Base-by-base conservation (phyloP, 2,888 invertebrate species). In the Nezara viridula region DNA sequence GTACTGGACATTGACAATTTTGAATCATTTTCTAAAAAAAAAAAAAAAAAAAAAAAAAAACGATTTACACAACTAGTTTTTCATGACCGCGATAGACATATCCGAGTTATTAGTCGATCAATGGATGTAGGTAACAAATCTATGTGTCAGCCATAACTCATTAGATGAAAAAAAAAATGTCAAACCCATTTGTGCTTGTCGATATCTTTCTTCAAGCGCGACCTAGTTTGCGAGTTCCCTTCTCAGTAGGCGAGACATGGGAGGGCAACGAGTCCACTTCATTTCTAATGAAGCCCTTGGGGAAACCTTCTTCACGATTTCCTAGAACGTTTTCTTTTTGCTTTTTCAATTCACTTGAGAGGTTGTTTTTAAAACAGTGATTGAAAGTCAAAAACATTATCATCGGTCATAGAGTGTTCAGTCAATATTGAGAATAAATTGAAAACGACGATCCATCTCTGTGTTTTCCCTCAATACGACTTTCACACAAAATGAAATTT, bases 131-230 rank as follows among this genome's bases (percentile, higher is more conserved):
- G 24, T 73, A 73, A 73, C 66, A 73, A 37, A 73, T 73, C 66
- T 37, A 37, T 73, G 19, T 73, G 66, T 73, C 66, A 37, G 37
- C 16, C 3, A 73, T 73, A 73, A 73, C 37, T 73, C 66, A 73
- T 73, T 73, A 73, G 66, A 7, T 10, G n/a, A 32, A 60, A n/a
- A 73, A 73, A 66, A 73, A 73, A 32, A 73, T 73, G 66, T 73
- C 66, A 73, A 37, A 73, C 32, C 32, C 66, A 73, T 66, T 32
- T 66, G 66, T 32, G 32, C 5, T 9, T 32, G 66, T 66, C 32
- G 27, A 60, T 60, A 60, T 37, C 6, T 73, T 73, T 73, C 66
- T 73, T 21, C 6, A 73, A 37, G 2, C 24, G 55, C 55, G 55
- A 55, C 55, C 55, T 55, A n/a, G 55, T n/a, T 9, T 21, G 55